Percentiles rank a stretch among this genome's conserved stretches.
Evolutionary conservation across 2,888 invertebrate genomes (phyloP).

Genomic region (Dendrolimus houi): DNA sequence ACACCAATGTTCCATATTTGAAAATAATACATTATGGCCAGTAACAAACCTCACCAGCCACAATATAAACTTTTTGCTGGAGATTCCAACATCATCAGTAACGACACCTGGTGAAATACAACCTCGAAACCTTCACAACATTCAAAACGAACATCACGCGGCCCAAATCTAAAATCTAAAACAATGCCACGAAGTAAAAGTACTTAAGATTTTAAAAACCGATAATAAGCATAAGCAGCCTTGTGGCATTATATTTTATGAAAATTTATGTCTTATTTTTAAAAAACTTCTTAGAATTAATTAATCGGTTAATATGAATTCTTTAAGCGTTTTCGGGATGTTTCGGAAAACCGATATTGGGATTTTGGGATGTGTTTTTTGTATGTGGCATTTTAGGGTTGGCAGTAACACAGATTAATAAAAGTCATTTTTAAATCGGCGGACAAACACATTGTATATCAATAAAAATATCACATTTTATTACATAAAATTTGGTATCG

Average conservation of each 20-base stretch:
- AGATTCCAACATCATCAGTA: too few species aligned
- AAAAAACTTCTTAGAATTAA: constrained; percentile 62
- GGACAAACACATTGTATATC: too few species aligned
- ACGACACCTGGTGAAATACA: constrained; percentile 3
- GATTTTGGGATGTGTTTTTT: constrained; percentile 41
- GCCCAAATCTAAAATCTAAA: constrained; percentile 39
- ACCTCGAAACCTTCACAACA: constrained; percentile 23
- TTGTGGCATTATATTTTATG: constrained; percentile 60
- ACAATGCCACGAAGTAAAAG: constrained; percentile 37
- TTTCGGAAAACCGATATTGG: constrained; percentile 13
- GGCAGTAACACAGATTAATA: neutral
- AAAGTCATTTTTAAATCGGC: too few species aligned
- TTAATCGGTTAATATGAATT: constrained; percentile 73
- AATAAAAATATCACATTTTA: too few species aligned
- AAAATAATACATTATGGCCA: too few species aligned
- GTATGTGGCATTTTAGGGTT: constrained; percentile 9
- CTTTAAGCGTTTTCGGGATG: constrained; percentile 42
- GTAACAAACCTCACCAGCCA: too few species aligned
- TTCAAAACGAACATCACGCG: constrained; percentile 29
- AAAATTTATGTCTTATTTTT: constrained; percentile 72
- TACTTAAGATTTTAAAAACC: constrained; percentile 48
- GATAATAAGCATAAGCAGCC: constrained; percentile 32
- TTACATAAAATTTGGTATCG: too few species aligned
- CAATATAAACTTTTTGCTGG: too few species aligned
- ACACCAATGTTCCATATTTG: too few species aligned